Evolutionary conservation across 2,113 vertebrate species (phyloP).

Genomic region (Athene noctua): DNA sequence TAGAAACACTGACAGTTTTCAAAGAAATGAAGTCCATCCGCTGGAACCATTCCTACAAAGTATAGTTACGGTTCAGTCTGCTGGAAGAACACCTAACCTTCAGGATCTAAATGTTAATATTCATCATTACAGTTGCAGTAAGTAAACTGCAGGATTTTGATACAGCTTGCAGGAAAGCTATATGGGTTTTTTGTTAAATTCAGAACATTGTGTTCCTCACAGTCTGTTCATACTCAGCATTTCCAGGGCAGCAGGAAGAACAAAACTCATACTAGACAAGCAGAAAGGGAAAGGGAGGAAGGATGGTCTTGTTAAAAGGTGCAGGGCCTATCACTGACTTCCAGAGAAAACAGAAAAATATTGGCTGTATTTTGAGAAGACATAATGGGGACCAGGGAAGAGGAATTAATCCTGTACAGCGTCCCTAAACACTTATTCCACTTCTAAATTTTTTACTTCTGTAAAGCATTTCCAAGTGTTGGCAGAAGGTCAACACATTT

Average conservation of each 20-base stretch:
- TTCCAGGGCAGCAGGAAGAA: neutral
- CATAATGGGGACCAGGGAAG: neutral
- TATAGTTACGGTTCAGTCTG: neutral
- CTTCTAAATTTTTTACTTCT: neutral
- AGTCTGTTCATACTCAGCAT: neutral
- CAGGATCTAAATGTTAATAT: neutral
- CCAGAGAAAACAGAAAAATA: neutral
- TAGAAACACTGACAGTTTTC: neutral
- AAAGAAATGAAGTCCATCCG: neutral
- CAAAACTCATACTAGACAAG: neutral
- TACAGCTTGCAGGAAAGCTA: neutral
- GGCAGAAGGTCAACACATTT: neutral
- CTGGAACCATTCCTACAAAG: neutral
- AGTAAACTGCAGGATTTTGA: neutral
- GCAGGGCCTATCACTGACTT: neutral
- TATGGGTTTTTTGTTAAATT: neutral
- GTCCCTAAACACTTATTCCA: neutral
- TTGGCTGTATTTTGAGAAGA: neutral
- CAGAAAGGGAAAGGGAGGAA: neutral
- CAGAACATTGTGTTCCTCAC: neutral
- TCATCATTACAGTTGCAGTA: neutral
- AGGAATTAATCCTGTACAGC: neutral
- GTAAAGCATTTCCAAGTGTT: conserved; percentile 11
- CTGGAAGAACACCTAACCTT: neutral
- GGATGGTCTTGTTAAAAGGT: neutral